Evolutionary conservation across 2,113 vertebrate genomes (phyloP), one percentile per base, ranked within the genome.

Genomic region (Pitta sordida): DNA sequence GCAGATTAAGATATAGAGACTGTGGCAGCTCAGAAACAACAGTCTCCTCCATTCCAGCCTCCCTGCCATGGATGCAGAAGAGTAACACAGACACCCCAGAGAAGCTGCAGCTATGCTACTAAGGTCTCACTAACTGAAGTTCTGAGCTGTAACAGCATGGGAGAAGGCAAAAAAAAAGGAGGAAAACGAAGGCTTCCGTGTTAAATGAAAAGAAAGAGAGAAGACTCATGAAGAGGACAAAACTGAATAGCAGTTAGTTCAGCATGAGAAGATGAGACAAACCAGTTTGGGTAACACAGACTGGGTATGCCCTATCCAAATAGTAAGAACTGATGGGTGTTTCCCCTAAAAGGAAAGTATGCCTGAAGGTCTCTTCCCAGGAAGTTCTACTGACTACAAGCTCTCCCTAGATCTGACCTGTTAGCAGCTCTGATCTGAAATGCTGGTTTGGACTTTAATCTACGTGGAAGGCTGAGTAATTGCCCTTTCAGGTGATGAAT

Each of bases 101-200:
- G 21, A 7, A 65, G 32, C 12, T 44, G 53, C 36, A n/a, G 32
- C 14, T 36, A 13, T 0, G 1, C 13, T 56, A 8, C n/a, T 48
- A 39, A 41, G 15, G 13, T 41, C 12, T 52, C 51, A 41, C 17
- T 7, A 65, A 27, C 20, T 30, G 39, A 27, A 86, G 9, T 13
- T 82, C 43, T 43, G 43, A 43, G 43, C 16, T 43, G 15, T 10
- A 60, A 60, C 27, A 80, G 27, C 8, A 44, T 9, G 12, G 27
- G 34, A 8, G 26, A 18, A 22, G 4, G 13, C 12, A 6, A 34
- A 8, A 27, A 27, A 12, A 16, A 13, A 18, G 29, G 4, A 18
- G 16, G 23, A 1, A 5, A 37, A 7, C 10, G 15, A 23, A 24
- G 1, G 0, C 30, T 62, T 48, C 21, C 30, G 10, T 32, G 3